Evolutionary conservation across 2,113 vertebrate species (phyloP).

Genomic region (Chrysochloris asiatica): DNA sequence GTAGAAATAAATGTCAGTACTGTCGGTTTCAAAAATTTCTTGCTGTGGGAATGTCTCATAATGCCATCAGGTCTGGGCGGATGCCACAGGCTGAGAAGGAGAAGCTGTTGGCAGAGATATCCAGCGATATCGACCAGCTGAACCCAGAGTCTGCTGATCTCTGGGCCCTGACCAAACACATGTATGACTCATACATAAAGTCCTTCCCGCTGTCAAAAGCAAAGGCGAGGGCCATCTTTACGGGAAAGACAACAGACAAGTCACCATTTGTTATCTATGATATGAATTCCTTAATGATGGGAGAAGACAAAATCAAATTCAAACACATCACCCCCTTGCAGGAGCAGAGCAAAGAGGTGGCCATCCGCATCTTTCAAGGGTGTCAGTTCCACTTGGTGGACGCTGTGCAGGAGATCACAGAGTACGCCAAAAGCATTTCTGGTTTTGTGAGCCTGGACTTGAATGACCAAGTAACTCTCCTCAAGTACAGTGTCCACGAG

Average conservation of each 20-base stretch:
- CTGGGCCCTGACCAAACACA: constrained; percentile 92
- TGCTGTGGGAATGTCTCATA: constrained; percentile 98
- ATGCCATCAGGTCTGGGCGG: constrained; percentile 98
- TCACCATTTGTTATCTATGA: constrained; percentile 98
- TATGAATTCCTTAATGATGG: constrained; percentile 97
- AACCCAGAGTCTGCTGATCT: constrained; percentile 97
- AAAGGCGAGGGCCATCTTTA: constrained; percentile 98
- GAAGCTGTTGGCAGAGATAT: constrained; percentile 98
- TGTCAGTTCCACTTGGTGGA: constrained; percentile 97
- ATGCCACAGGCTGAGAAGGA: constrained; percentile 99
- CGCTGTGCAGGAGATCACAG: constrained; percentile 96
- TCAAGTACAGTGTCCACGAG: constrained; percentile 98
- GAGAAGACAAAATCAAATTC: constrained; percentile 95
- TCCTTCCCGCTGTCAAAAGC: constrained; percentile 99
- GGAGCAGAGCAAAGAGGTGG: constrained; percentile 91
- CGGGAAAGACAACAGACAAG: constrained; percentile 96
- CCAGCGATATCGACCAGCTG: constrained; percentile 94
- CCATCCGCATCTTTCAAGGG: constrained; percentile 96
- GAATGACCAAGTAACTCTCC: constrained; percentile 98
- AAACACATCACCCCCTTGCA: constrained; percentile 87
- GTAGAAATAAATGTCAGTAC: constrained; percentile 99
- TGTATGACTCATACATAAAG: constrained; percentile 98
- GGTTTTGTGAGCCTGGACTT: constrained; percentile 95
- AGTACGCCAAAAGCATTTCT: constrained; percentile 98
- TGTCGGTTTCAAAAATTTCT: constrained; percentile 99